Base-by-base conservation (phyloP, 2,113 vertebrate species). In the Scopus umbretta region DNA sequence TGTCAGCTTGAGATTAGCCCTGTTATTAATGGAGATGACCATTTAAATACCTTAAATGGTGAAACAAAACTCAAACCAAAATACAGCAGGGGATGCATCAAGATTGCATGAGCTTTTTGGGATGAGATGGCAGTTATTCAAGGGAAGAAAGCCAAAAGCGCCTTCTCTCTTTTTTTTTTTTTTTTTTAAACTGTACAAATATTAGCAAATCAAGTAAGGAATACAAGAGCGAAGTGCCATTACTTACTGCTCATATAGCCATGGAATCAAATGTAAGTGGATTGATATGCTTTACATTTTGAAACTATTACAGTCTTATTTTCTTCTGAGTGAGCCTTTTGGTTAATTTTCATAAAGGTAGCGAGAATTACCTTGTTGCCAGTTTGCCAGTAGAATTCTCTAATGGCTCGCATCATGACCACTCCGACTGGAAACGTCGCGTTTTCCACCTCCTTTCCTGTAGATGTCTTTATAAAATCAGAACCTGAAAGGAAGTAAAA, bases 381-480 rank as follows among this genome's bases (percentile, higher is more conserved):
- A 19, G 99, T 99, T 90, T 96, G 96, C 98, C 99, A 97, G 98
- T 97, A 99, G 98, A 98, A 99, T 81, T 99, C 99, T 70, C 98
- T 98, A 92, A 99, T 99, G 73, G 99, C 99, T 96, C 99, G 94
- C 87, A 98, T 98, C 99, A 99, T 99, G 78, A 99, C 99, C 70
- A 99, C 85, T 84, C 99, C 99, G 5, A 99, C 99, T 1, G 99
- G 99, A 88, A 99, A 98, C 20, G 99, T 99, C 9, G 99, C 99
- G 5, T 99, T 99, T 87, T 99, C 98, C 1, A 99, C 94, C 97
- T 99, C 99, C 96, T 99, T 99, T 92, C 99, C 99, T 10, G 99
- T 99, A 25, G 99, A 99, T 0, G 99, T 99, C 97, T 99, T 99
- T 97, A 99, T 99, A 96, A 99, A 99, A 98, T 99, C 99, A 26